These are phyloP conservation scores for Drosophila erecta DNA, from an alignment of 1,140 invertebrate genomes.

Conservation along the genomic window DNA sequence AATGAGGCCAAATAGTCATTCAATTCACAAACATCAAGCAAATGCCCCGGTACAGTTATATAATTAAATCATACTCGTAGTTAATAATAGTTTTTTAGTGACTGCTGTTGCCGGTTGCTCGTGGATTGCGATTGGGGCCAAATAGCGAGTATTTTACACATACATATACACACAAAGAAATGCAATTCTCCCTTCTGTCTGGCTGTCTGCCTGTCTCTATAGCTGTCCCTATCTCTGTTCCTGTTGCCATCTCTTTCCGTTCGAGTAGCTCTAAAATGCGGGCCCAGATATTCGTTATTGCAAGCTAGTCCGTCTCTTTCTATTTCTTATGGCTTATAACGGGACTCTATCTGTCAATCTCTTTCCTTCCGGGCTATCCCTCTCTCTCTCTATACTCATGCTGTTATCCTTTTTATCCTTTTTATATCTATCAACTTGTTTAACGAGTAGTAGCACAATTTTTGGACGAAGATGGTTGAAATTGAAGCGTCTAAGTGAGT, in stretches of 20 bases:
- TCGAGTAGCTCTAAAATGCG: slow-evolving; percentile 12
- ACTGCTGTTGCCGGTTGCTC: slow-evolving; percentile 8
- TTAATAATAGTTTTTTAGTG: slow-evolving; percentile 41
- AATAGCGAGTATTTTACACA: slow-evolving; percentile 50
- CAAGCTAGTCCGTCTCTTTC: not conserved
- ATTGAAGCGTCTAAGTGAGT: slow-evolving; percentile 73
- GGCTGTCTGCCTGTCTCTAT: not conserved
- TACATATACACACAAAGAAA: slow-evolving; percentile 36
- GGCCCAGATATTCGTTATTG: slow-evolving; percentile 13
- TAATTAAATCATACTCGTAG: slow-evolving; percentile 26
- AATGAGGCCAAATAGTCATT: slow-evolving; percentile 36
- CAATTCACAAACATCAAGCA: slow-evolving; percentile 21
- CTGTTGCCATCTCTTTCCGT: slow-evolving; percentile 29
- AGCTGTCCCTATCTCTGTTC: slow-evolving; percentile 7
- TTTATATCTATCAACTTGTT: slow-evolving; percentile 71
- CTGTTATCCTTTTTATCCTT: slow-evolving; percentile 10
- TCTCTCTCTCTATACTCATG: slow-evolving; percentile 11
- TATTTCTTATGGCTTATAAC: slow-evolving; percentile 1
- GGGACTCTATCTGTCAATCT: slow-evolving; percentile 9
- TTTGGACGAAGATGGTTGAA: slow-evolving; percentile 81
- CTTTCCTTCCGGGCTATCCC: not conserved
- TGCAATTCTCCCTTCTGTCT: slow-evolving; percentile 20
- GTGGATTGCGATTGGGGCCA: slow-evolving; percentile 18
- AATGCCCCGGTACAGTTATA: slow-evolving; percentile 12
- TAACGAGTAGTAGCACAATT: slow-evolving; percentile 82